Evolutionary conservation across 2,113 vertebrate genomes (phyloP), one percentile per base, ranked within the genome.

Genomic region (Pluvianellus socialis): DNA sequence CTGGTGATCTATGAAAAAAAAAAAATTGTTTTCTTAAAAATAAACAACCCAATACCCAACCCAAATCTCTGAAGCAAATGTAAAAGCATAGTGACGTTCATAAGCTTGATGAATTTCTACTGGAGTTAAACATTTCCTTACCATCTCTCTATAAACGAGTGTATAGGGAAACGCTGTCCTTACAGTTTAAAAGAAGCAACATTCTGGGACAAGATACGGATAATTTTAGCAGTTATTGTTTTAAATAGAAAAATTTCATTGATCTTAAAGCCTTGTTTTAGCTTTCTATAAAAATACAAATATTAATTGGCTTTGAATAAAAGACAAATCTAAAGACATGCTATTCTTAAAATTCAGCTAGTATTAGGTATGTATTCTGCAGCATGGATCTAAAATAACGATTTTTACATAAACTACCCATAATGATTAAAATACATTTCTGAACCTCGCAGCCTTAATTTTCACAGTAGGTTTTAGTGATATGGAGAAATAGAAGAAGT

Each of bases 371-470:
- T 22, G 18, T 27, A 40, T 67, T 80, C 66, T 38, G 18, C 52
- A 83, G 14, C 19, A 11, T 1, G 2, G 2, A 18, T 79, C 53
- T 95, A 58, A 74, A 49, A 35, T 85, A 50, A 55, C 42, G 59
- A 23, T 70, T 88, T 56, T 86, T 82, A 63, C 18, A 44, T 70
- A 49, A 93, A 67, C 30, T 62, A 15, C 17, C 14, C 7, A 4
- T 72, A 52, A 61, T 62, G 14, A 62, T 67, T 73, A 86, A 86
- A 94, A 90, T 35, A n/a, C 7, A 9, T n/a, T 59, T 65, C 47
- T 90, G 79, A 89, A 82, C 40, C 30, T 59, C 4, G 2, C 11
- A 90, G 90, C 71, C 55, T 96, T 94, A 73, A 92, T 96, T 96
- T 94, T 93, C 95, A 73, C 16, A 59, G 76, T 82, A 81, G 42